Evolutionary conservation across 2,888 invertebrate genomes (phyloP), one percentile per base, ranked within the genome.

Genomic region (Orchesella flavescens): DNA sequence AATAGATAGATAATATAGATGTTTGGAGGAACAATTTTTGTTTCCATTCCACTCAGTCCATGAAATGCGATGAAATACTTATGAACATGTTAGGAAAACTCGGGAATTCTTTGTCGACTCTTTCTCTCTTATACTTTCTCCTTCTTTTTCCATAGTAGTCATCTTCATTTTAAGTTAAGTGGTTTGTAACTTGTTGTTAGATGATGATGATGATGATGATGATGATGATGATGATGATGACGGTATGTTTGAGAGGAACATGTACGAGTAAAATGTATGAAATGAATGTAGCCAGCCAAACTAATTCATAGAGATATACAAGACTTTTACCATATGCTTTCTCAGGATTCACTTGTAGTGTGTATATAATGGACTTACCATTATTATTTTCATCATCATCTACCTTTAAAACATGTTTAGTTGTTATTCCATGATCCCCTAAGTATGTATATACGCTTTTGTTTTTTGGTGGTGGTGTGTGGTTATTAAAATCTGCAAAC

Each of bases 61-160:
- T 57, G 76, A 68, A 69, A 68, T 44, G 77, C 76, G 77, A 77
- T 61, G 69, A 69, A 69, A 77, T 77, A 57, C n/a, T 68, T 76
- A 7, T 17, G 44, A 57, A 44, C 34, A 59, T 73, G 43, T 43
- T 43, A 44, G 17, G 44, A 44, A 66, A 66, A n/a, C 65, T 17
- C 34, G 34, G 19, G 5, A 17, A 57, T 43, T 65, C 34, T 61
- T n/a, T 23, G 1, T n/a, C 24, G 69, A 55, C 17, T 71, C 63
- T 21, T 44, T 66, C 55, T 34, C 71, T 46, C 69, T 69, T 71
- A 34, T 78, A 77, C 69, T 78, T 78, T 71, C 53, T 57, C 68
- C 19, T 59, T n/a, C 13, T 49, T 23, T 17, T n/a, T 43, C 44
- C 17, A 43, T 44, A n/a, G 19, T 66, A 43, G 43, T 66, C 66